Conservation (phyloP, 1,140 invertebrate species). For the Solenopsis fugax region DNA sequence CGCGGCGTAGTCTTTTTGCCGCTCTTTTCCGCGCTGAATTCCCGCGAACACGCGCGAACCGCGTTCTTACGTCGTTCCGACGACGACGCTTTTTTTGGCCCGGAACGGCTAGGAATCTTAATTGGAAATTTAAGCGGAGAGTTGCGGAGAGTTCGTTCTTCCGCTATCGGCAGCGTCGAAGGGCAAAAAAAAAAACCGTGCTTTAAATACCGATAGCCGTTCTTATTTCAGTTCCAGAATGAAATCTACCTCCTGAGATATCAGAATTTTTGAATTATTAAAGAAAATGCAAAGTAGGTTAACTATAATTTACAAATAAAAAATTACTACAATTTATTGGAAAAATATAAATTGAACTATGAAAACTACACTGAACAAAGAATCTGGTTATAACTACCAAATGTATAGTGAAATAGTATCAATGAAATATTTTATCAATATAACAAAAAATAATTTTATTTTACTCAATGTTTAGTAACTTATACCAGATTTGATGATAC, state of each 20-base stretch:
- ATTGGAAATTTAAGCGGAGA: conserved; percentile 54
- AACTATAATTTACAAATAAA: background rate
- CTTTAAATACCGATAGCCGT: conserved; percentile 37
- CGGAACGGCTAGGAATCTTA: conserved; percentile 46
- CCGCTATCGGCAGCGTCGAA: conserved; percentile 15
- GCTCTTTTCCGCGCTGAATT: conserved; percentile 41
- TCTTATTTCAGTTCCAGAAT: conserved; percentile 27
- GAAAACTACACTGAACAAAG: too few relatives aligned
- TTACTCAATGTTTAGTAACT: too few relatives aligned
- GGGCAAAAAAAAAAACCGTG: conserved; percentile 42
- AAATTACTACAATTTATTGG: background rate
- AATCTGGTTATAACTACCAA: too few relatives aligned
- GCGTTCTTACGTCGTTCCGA: conserved; percentile 40
- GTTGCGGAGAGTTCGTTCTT: conserved; percentile 33
- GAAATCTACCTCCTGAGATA: background rate
- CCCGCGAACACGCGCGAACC: conserved; percentile 34
- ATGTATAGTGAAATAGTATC: too few relatives aligned
- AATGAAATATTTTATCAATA: too few relatives aligned
- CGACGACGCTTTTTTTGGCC: conserved; percentile 26
- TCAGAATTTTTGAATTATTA: conserved; percentile 18
- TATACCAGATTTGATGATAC: too few relatives aligned
- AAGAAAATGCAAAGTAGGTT: background rate
- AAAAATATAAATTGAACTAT: background rate
- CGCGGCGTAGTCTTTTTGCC: conserved; percentile 17
- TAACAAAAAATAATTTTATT: too few relatives aligned